These are phyloP conservation scores for Amaurobius ferox DNA, from an alignment of 2,888 invertebrate genomes.

Conservation along the genomic window DNA sequence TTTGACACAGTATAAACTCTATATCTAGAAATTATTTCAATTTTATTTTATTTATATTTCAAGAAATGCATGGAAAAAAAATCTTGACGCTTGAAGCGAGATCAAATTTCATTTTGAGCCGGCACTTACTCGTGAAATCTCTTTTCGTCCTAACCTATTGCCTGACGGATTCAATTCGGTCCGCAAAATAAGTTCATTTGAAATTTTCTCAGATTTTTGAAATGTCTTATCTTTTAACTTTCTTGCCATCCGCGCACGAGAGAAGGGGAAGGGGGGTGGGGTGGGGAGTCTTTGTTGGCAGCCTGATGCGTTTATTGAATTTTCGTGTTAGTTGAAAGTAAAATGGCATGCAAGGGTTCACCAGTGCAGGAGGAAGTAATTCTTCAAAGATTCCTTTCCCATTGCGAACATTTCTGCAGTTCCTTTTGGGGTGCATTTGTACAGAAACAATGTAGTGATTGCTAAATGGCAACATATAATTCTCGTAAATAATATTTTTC, in stretches of 20 bases:
- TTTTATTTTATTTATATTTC: not conserved
- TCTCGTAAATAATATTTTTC: too few relatives aligned
- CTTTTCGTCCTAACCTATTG: constrained; percentile 3
- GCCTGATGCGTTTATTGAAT: constrained; percentile 71
- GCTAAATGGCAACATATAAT: too few relatives aligned
- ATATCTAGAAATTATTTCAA: not conserved
- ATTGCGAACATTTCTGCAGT: constrained; percentile 10
- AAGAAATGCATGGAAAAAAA: not conserved
- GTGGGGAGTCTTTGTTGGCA: constrained; percentile 37
- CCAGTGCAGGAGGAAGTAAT: constrained; percentile 42
- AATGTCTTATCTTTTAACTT: constrained; percentile 25
- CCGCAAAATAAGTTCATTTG: constrained; percentile 46
- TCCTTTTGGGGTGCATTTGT: not conserved
- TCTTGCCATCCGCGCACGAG: constrained; percentile 25
- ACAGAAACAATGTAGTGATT: not conserved
- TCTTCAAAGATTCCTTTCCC: constrained; percentile 23
- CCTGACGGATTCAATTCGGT: constrained; percentile 48
- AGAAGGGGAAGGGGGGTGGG: not conserved
- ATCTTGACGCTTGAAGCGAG: not conserved
- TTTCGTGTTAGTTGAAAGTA: constrained; percentile 58
- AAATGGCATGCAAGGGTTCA: constrained; percentile 56
- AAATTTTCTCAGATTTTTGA: constrained; percentile 30
- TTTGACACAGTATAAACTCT: not conserved
- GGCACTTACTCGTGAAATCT: not conserved
- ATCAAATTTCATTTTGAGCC: constrained; percentile 5